Evolutionary conservation across 2,797 vertebrate species (phyloP).

Genomic region (Tinamus major): DNA sequence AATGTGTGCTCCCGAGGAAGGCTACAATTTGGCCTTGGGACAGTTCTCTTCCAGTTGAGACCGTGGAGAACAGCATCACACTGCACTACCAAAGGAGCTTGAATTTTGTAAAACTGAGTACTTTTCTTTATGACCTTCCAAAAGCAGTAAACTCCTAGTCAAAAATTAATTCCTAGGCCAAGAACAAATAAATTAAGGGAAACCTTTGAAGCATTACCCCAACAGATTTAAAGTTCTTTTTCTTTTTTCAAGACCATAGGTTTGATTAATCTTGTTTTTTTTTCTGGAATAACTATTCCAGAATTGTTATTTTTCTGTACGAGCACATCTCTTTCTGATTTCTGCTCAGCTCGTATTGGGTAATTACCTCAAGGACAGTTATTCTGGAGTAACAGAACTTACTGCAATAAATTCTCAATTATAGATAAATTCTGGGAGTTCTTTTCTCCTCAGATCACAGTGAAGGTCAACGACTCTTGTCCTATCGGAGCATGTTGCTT

Average conservation of each 20-base stretch:
- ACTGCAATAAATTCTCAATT: not conserved
- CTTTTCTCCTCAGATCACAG: not conserved
- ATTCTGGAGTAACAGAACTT: not conserved
- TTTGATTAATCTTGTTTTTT: not conserved
- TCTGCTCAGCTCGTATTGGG: not conserved
- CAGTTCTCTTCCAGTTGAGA: conserved; percentile 22
- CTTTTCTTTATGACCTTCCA: not conserved
- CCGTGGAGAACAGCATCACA: not conserved
- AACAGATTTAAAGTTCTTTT: not conserved
- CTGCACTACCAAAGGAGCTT: not conserved
- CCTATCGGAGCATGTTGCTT: not conserved
- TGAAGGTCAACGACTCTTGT: not conserved
- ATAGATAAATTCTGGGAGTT: not conserved
- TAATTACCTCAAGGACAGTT: not conserved
- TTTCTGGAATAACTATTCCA: not conserved
- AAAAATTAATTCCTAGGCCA: not conserved
- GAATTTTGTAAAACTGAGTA: not conserved
- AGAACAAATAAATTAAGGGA: not conserved
- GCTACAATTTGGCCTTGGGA: conserved; percentile 29
- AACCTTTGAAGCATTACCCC: not conserved
- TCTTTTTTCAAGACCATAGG: not conserved
- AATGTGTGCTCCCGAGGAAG: not conserved
- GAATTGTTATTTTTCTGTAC: not conserved
- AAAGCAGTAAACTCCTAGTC: conserved; percentile 11
- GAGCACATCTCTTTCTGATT: not conserved